Base-by-base conservation (phyloP, 2,888 invertebrate genomes). In the Pristionchus fissidentatus region DNA sequence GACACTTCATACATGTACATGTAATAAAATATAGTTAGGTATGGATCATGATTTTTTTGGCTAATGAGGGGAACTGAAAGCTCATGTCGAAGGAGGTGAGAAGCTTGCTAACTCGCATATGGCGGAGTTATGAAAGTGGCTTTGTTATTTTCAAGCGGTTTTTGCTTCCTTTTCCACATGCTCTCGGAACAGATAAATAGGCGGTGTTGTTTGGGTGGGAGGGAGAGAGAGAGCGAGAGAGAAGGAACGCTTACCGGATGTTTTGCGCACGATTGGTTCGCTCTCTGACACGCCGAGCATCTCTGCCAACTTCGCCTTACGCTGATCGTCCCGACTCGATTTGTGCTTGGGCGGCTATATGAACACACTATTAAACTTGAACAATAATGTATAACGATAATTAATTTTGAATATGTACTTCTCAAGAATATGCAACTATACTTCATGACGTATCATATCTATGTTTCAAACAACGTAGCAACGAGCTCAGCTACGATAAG, bases 281-380 rank as follows among this genome's bases (percentile, higher is more conserved):
- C 38, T 38, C 35, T 79, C 79, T 26, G 41, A 29, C 26, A 81
- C 80, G 0, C 80, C 80, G 19, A 81, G 62, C 80, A 81, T 81
- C 62, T 81, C 80, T 0, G 80, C 80, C 3, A 81, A 46, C 46
- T 81, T 60, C 1, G 80, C 60, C 32, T 62, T 60, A 3, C 62
- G 79, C 2, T 38, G 38, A 3, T 79, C 79, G 4, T 79, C 75
- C 5, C 75, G 75, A 77, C 75, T 77, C 75, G 75, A 19, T n/a
- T 77, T 77, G 29, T 32, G 75, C 19, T 26, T 22, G 8, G 41
- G 49, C 19, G 75, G 46, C 75, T 77, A 8, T 10, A 49, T 15
- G 49, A 19, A 49, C 10, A n/a, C n/a, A 19, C 49, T 10, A 49
- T 49, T 49, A 15, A 10, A 10, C 19, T 19, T 15, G 13, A 49